These are phyloP conservation scores for Zootermopsis nevadensis DNA, from an alignment of 2,888 invertebrate species.

Conservation along the genomic window DNA sequence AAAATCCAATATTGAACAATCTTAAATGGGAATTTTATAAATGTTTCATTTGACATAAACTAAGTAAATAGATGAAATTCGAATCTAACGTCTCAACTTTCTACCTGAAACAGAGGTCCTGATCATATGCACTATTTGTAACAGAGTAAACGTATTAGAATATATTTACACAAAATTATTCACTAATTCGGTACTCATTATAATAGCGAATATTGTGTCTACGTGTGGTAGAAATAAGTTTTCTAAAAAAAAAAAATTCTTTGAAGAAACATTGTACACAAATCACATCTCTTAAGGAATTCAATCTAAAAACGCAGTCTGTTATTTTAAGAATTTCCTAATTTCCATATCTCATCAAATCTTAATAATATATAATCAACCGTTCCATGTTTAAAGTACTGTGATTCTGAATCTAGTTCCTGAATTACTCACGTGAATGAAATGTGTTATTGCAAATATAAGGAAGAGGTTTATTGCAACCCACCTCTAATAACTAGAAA, in stretches of 20 bases:
- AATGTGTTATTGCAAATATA: not conserved
- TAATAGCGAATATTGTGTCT: not conserved
- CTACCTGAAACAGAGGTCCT: not conserved
- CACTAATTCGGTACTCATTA: not conserved
- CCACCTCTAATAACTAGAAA: not conserved
- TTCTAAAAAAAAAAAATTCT: not conserved
- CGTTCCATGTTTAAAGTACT: not conserved
- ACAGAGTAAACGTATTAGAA: not conserved
- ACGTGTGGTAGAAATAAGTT: not conserved
- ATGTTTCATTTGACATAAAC: too few relatives aligned
- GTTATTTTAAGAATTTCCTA: not conserved
- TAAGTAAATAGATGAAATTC: too few relatives aligned
- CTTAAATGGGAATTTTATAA: too few relatives aligned
- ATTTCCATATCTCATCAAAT: not conserved
- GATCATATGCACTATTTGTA: too few relatives aligned
- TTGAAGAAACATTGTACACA: not conserved
- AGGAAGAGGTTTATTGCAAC: not conserved
- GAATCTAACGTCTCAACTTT: too few relatives aligned
- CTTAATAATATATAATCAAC: not conserved
- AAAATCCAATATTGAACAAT: too few relatives aligned
- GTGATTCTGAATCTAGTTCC: constrained; percentile 16
- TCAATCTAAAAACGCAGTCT: not conserved
- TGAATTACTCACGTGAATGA: not conserved
- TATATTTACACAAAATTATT: not conserved
- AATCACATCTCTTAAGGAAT: not conserved